A percentile compares a stretch with the other conserved stretches of the same genome.
Conservation (phyloP, 2,888 invertebrate genomes). For the Falcaria lacertinaria region DNA sequence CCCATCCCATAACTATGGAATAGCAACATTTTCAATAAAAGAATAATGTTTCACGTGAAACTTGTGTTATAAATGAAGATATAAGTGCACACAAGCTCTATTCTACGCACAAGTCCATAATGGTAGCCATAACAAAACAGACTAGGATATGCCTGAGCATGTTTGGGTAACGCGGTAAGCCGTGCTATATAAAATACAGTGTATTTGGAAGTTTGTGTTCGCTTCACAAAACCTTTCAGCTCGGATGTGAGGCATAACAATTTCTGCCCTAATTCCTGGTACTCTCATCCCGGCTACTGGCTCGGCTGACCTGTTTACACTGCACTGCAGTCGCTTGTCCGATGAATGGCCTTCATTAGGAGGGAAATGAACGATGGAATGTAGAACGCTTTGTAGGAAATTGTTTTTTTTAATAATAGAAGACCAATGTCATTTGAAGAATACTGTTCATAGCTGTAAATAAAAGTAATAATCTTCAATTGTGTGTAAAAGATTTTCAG, state of each 20-base stretch:
- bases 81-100: slow-evolving; percentile 4
- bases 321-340: slow-evolving; percentile 28
- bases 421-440: too few relatives aligned
- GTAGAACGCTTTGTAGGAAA: too few relatives aligned
- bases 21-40: too few relatives aligned
- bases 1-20: too few relatives aligned
- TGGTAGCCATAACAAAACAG: slow-evolving; percentile 7
- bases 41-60: neutral
- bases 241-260: slow-evolving; percentile 39
- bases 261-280: slow-evolving; percentile 60
- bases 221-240: slow-evolving; percentile 60
- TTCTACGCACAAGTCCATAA: slow-evolving; percentile 4
- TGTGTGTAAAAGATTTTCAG: too few relatives aligned
- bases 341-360: slow-evolving; percentile 18
- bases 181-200: too few relatives aligned
- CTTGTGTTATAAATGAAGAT: slow-evolving; percentile 12
- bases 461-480: too few relatives aligned
- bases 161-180: neutral
- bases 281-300: slow-evolving; percentile 33
- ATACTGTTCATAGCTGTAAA: too few relatives aligned
- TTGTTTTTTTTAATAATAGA: too few relatives aligned
- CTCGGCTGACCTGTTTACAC: slow-evolving; percentile 42
- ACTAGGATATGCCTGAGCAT: too few relatives aligned
- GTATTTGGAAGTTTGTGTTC: slow-evolving; percentile 38
- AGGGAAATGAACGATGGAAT: too few relatives aligned